A percentile compares a stretch with the other conserved stretches of the same genome.
phyloP scores from a whole-genome alignment of 2,888 invertebrate species.

The Elysia crispata region DNA sequence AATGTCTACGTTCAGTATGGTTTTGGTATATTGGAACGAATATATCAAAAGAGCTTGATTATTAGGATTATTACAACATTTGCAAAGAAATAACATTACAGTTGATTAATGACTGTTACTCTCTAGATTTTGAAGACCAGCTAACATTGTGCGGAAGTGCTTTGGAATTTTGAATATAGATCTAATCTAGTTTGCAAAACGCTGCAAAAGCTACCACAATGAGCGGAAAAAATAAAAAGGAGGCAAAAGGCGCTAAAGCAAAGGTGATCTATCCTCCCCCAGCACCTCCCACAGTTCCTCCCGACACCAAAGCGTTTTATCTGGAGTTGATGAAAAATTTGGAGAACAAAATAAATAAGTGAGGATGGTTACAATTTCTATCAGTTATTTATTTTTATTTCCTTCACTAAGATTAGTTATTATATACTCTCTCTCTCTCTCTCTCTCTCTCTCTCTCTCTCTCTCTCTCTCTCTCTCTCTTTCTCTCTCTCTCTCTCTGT shows the following conservation, averaged over 20 bases:
- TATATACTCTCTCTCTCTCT: background rate
- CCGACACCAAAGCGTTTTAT: constrained; percentile 88
- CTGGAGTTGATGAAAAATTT: constrained; percentile 90
- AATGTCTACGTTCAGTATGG: too few species aligned
- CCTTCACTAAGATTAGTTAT: too few species aligned
- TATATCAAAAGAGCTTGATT: too few species aligned
- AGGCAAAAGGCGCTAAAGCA: background rate
- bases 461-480: constrained; percentile 23
- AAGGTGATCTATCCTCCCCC: constrained; percentile 1
- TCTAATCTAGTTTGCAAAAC: too few species aligned
- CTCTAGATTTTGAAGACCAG: too few species aligned
- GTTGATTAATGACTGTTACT: too few species aligned
- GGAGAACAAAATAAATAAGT: constrained; percentile 82
- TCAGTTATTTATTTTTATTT: too few species aligned
- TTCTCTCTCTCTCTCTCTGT: background rate
- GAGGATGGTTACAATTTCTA: background rate
- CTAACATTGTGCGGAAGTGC: too few species aligned
- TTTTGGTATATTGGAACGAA: too few species aligned
- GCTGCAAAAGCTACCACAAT: background rate
- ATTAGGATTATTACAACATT: too few species aligned
- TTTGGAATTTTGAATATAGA: too few species aligned
- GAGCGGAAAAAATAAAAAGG: background rate
- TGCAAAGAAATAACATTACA: too few species aligned
- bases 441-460: background rate
- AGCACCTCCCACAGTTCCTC: constrained; percentile 75